Base-by-base conservation (phyloP, 2,113 vertebrate genomes). In the Typhlomys cinereus region DNA sequence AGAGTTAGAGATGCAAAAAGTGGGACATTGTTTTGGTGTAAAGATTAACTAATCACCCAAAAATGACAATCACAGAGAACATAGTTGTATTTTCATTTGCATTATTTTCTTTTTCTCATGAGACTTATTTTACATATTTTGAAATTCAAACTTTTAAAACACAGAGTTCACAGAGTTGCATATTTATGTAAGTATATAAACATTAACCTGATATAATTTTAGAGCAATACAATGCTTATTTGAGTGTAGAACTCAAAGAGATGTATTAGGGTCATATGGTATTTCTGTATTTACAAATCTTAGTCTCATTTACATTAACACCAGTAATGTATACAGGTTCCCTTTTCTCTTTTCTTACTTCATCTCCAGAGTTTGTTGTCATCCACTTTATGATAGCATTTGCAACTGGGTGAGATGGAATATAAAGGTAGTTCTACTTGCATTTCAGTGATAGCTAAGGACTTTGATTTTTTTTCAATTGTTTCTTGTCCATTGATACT, bases 1-100 rank as follows among this genome's bases (percentile, higher is more conserved):
- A 66, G 67, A 91, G 89, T 41, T 8, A 82, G 93, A 92, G 44
- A 95, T 96, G 94, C 96, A 91, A 94, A 96, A 90, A 76, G 57
- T 52, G 6, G 23, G 57, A 14, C 23, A 12, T 54, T 54, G 10
- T 12, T 54, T 54, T 54, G 52, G 10, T 54, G 52, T 54, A 54
- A 54, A n/a, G 52, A 54, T 54, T 54, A 54, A 54, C 52, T 54
- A 17, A 54, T 54, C 52, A 54, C 10, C 17, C n/a, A 17, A 10
- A 54, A 54, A 54, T 54, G 52, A 12, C 10, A 54, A 17, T 54
- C 17, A 54, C 17, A 54, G 52, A 54, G 17, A 54, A 54, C 17
- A 54, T 54, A n/a, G n/a, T n/a, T n/a, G n/a, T n/a, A n/a, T n/a
- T n/a, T n/a, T n/a, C n/a, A n/a, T n/a, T n/a, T n/a, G n/a, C n/a